phyloP scores from a whole-genome alignment of 2,113 vertebrate genomes.

The Crypturellus undulatus region DNA sequence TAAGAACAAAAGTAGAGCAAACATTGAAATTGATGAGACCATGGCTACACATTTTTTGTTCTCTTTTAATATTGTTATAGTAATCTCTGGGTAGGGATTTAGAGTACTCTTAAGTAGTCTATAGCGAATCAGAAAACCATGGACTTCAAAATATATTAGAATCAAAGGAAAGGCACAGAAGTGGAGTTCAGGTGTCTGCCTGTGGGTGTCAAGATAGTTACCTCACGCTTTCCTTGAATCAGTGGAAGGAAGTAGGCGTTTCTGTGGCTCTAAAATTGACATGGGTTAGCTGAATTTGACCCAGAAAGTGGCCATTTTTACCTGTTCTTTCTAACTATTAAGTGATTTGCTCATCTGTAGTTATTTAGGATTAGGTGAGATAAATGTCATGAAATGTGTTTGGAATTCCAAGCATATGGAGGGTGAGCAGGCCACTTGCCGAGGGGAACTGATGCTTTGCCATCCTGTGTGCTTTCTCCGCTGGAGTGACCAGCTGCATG shows the following conservation, averaged over 20 bases:
- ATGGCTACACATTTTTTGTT: not conserved
- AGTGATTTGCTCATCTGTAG: not conserved
- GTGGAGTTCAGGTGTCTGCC: not conserved
- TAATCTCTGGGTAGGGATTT: not conserved
- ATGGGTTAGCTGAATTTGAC: not conserved
- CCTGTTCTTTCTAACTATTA: not conserved
- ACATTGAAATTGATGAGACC: not conserved
- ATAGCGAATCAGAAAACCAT: not conserved
- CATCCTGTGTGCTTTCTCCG: not conserved
- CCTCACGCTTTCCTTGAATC: not conserved
- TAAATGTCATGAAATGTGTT: not conserved
- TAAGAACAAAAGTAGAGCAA: not conserved
- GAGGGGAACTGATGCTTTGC: not conserved
- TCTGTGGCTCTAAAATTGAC: not conserved
- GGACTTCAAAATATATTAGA: not conserved
- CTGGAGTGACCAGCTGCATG: not conserved
- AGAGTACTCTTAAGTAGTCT: not conserved
- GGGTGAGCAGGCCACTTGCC: not conserved
- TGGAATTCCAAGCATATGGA: not conserved
- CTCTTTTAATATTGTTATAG: not conserved
- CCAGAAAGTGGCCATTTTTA: not conserved
- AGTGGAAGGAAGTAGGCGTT: not conserved
- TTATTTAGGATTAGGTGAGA: not conserved
- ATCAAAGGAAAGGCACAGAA: not conserved
- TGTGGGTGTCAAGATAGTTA: accelerated